Evolutionary conservation across 2,113 vertebrate species (phyloP).

Genomic region (Zosterops japonicus): DNA sequence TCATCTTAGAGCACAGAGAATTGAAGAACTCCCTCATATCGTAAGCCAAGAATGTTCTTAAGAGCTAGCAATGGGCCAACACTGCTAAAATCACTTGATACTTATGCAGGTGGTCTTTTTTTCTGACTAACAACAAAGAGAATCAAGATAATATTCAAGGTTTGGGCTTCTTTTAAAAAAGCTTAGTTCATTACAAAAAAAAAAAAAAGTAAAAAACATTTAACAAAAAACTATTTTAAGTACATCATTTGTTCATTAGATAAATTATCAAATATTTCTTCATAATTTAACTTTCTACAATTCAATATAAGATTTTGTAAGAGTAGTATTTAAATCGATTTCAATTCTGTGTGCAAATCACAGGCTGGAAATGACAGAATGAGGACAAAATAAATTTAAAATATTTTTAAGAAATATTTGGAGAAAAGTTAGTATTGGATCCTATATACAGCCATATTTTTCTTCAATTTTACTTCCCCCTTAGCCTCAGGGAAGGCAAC

Average conservation of each 20-base stretch:
- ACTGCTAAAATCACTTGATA: not conserved
- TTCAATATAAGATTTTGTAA: not conserved
- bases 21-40: not conserved
- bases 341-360: not conserved
- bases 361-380: not conserved
- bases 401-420: not conserved
- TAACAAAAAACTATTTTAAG: not conserved
- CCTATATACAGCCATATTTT: not conserved
- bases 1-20: not conserved
- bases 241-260: not conserved
- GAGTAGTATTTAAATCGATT: not conserved
- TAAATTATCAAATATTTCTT: not conserved
- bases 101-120: not conserved
- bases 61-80: not conserved
- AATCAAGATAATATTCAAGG: not conserved
- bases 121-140: not conserved
- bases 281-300: not conserved
- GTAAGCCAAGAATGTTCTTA: not conserved
- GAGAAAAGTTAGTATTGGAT: not conserved
- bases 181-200: not conserved
- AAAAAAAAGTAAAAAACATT: not conserved
- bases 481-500: not conserved
- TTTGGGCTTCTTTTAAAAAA: not conserved
- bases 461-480: not conserved
- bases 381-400: not conserved